phyloP scores from a whole-genome alignment of 2,113 vertebrate species.

The Gavialis gangeticus region DNA sequence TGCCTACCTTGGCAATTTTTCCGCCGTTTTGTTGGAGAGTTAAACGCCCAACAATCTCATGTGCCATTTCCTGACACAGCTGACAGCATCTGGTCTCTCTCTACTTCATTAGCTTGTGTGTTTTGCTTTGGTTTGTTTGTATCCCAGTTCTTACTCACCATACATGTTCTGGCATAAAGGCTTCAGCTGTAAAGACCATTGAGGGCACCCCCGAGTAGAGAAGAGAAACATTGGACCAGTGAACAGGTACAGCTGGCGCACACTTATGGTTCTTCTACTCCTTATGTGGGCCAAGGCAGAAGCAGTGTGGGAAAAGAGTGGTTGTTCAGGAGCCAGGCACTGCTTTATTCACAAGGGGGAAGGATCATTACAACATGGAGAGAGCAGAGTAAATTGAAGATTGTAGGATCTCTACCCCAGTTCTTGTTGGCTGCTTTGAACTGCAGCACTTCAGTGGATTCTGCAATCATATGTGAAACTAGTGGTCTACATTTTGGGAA shows the following conservation, averaged over 20 bases:
- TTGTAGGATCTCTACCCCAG: background rate
- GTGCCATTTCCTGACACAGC: rapidly evolving
- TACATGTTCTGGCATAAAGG: background rate
- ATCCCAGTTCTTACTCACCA: background rate
- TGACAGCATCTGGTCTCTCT: background rate
- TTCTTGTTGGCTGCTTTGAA: background rate
- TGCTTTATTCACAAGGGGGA: background rate
- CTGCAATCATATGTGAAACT: background rate
- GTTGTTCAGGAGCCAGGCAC: background rate
- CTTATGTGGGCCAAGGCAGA: background rate
- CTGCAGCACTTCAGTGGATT: background rate
- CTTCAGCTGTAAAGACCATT: background rate
- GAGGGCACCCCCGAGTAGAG: background rate
- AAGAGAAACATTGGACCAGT: background rate
- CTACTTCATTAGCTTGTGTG: background rate
- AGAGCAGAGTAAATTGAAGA: background rate
- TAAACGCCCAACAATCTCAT: background rate
- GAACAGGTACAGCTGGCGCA: background rate
- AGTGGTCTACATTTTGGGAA: background rate
- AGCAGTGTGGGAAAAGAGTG: background rate
- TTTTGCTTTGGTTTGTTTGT: background rate
- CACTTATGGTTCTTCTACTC: background rate
- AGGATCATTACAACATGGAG: background rate
- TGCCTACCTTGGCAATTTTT: background rate
- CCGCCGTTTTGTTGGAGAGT: background rate